Base-by-base conservation (phyloP, 2,888 invertebrate species). In the Ditula angustiorana region DNA sequence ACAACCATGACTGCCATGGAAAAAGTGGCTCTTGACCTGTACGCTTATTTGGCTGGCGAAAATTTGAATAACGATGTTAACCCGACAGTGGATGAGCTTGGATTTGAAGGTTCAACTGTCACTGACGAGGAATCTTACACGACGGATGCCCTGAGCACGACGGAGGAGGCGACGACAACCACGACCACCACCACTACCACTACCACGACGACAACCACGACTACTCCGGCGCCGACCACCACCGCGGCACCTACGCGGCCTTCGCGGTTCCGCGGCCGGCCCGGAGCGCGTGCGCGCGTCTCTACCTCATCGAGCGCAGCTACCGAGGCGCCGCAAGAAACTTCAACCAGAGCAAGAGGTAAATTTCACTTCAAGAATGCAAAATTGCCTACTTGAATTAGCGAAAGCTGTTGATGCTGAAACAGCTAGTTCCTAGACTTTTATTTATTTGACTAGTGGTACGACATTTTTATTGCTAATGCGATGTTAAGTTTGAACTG, bases 1-100 rank as follows among this genome's bases (percentile, higher is more conserved):
- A 95, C 95, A 0, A 94, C 94, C 8, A 94, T 95, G 84, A 94
- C 95, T 0, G 94, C 94, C 0, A 96, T 96, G 95, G 96, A 97
- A 78, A 97, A 97, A 87, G 96, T 96, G 0, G 97, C 97, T 10
- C 90, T 96, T 11, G 97, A 97, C 75, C 89, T 97, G 50, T 97
- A 97, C 78, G 97, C 97, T 0, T 96, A 97, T 74, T 91, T 96
- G 55, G 95, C 95, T 10, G 94, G 94, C 19, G 94, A 94, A 73
- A 95, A 95, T 72, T 85, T 94, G 23, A 95, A 95, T 69, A 95
- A 94, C 41, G 94, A 94, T 69, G 90, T 93, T 7, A 92, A 85
- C 60, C 85, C 87, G 0, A 83, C 90, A 5, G 87, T 77, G 19
- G 85, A 86, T 67, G 78, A 86, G 37, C 72, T 85, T 16, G 80